Base-by-base conservation (phyloP, 2,888 invertebrate species). In the Meganola albula region DNA sequence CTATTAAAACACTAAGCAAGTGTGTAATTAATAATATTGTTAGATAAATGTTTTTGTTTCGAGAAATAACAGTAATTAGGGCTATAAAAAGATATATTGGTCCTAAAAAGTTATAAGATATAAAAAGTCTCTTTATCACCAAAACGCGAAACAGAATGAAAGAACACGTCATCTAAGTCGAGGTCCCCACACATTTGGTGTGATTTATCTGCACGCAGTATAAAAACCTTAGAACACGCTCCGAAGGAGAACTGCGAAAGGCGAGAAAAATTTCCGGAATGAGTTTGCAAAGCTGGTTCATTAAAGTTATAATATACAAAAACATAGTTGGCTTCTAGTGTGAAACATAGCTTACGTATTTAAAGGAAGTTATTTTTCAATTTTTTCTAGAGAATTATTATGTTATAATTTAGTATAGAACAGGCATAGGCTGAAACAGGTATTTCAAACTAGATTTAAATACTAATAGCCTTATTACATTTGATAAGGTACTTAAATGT, bases 231-330 rank as follows among this genome's bases (percentile, higher is more conserved):
- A 21, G 45, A 29, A 35, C 26, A 28, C 24, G 10, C 10, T 26
- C 38, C 16, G 23, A 33, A 18, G 20, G 39, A 37, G 37, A 31
- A 37, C 31, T 31, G 21, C 29, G 11, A 21, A 34, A 36, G n/a
- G 37, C 27, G 33, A 34, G 27, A 33, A 36, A 22, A 36, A 35
- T 34, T 27, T 22, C 20, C 14, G 25, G 33, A 47, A 42, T 40
- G 32, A 50, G 34, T 34, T 51, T 22, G 30, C 28, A 37, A 39
- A 46, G 36, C 45, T 47, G 48, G 40, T 47, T 48, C 48, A 49
- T 48, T 49, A 54, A 58, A 48, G 49, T 53, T 49, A 45, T 48
- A 54, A 57, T 54, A 48, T 54, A 35, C n/a, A n/a, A n/a, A n/a
- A n/a, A n/a, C n/a, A n/a, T n/a, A n/a, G n/a, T n/a, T n/a, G n/a